Percentiles rank a stretch among this genome's conserved stretches.
Conservation (phyloP, 2,113 vertebrate species). For the Pomatostomus ruficeps region DNA sequence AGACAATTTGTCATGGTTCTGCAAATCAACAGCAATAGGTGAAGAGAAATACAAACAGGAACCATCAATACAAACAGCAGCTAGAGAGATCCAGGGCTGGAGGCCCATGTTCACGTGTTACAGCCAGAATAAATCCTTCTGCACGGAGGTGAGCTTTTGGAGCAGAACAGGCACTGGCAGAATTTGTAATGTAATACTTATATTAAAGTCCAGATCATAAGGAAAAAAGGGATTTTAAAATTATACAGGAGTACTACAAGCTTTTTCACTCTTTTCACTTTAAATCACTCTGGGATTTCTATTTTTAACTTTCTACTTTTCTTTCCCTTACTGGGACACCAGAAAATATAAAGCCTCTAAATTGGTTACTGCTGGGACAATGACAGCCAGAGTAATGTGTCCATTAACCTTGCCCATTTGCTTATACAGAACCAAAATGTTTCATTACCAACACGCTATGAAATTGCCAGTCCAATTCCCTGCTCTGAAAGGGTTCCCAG, state of each 20-base stretch:
- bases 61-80: background rate
- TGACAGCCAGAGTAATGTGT: slow-evolving; percentile 1
- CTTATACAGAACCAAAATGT: slow-evolving; percentile 37
- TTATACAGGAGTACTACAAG: background rate
- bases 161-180: background rate
- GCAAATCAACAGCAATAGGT: background rate
- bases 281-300: slow-evolving; percentile 17
- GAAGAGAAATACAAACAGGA: background rate
- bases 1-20: background rate
- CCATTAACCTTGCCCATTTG: slow-evolving; percentile 49
- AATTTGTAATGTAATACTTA: background rate
- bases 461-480: slow-evolving; percentile 27
- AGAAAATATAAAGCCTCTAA: slow-evolving; percentile 48
- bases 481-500: slow-evolving; percentile 17
- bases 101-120: background rate
- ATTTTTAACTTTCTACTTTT: slow-evolving; percentile 37
- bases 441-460: slow-evolving; percentile 23
- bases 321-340: background rate
- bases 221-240: background rate
- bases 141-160: background rate
- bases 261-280: background rate
- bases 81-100: background rate
- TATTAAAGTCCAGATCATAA: background rate
- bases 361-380: slow-evolving; percentile 52
- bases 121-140: background rate